phyloP scores from a whole-genome alignment of 2,888 invertebrate species.

The Acleris holmiana region DNA sequence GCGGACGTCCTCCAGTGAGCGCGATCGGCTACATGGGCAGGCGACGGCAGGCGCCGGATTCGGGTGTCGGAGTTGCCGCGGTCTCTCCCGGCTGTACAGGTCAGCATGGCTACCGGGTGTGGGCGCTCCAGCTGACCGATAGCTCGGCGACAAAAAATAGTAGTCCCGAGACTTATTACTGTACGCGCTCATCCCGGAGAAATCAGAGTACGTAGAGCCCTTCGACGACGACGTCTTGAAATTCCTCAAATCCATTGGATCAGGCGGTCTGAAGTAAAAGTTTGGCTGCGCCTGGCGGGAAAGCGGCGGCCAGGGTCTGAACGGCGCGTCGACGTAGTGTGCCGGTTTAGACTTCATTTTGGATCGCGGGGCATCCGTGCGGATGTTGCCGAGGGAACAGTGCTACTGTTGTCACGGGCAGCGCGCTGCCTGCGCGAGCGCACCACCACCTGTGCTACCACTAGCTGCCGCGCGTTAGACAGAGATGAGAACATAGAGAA shows the following conservation, averaged over 20 bases:
- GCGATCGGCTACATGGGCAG: conserved; percentile 87
- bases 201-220: conserved; percentile 78
- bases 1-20: conserved; percentile 89
- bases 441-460: conserved; percentile 67
- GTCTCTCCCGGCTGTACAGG: conserved; percentile 67
- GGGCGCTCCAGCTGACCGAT: conserved; percentile 87
- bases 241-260: conserved; percentile 78
- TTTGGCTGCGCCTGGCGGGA: conserved; percentile 81
- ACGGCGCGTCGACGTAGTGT: conserved; percentile 79
- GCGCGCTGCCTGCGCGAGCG: conserved; percentile 57
- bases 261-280: conserved; percentile 79
- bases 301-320: conserved; percentile 88
- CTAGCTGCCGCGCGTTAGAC: conserved; percentile 68
- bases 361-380: conserved; percentile 83
- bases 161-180: conserved; percentile 77
- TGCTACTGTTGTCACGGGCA: conserved; percentile 73
- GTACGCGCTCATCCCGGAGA: conserved; percentile 81
- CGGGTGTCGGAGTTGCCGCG: conserved; percentile 74
- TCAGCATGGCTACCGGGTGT: conserved; percentile 68
- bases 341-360: conserved; percentile 87
- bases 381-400: conserved; percentile 75
- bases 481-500: conserved; percentile 80
- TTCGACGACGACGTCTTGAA: conserved; percentile 75
- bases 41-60: conserved; percentile 68
- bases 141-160: conserved; percentile 88